Percentiles rank a stretch among this genome's conserved stretches.
Conservation (phyloP, 2,113 vertebrate species). For the Brienomyrus longianalis region DNA sequence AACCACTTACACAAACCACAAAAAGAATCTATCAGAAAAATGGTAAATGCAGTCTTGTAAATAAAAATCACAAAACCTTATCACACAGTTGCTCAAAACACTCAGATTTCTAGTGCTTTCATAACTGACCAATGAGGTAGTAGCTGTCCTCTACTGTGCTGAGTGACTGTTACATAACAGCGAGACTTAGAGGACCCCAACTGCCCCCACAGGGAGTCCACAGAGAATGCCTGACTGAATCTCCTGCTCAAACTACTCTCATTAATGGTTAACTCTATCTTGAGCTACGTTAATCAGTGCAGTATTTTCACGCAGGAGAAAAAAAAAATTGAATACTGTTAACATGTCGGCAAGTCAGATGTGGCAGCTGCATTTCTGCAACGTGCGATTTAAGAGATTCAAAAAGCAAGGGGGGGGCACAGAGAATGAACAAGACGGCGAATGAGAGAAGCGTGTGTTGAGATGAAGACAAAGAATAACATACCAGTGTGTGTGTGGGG, state of each 20-base stretch:
- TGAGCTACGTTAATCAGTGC: neutral
- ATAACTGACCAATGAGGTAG: slow-evolving; percentile 5
- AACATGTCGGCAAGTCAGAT: neutral
- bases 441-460: neutral
- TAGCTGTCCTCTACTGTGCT: slow-evolving; percentile 18
- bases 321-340: neutral
- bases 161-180: slow-evolving; percentile 25
- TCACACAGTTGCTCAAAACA: neutral
- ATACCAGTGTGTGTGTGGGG: neutral
- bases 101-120: neutral
- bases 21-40: slow-evolving; percentile 4
- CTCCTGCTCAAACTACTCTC: neutral
- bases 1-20: neutral
- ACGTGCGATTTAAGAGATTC: neutral
- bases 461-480: neutral
- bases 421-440: neutral
- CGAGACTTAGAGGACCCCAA: slow-evolving; percentile 7
- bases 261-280: slow-evolving; percentile 9
- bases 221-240: slow-evolving; percentile 19
- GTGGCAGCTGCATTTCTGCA: neutral
- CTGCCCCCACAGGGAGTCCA: slow-evolving; percentile 9
- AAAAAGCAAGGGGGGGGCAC: neutral
- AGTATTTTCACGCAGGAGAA: neutral
- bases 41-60: neutral
- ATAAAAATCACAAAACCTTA: neutral